Evolutionary conservation across 2,888 invertebrate genomes (phyloP).

Genomic region (Macaria notata): DNA sequence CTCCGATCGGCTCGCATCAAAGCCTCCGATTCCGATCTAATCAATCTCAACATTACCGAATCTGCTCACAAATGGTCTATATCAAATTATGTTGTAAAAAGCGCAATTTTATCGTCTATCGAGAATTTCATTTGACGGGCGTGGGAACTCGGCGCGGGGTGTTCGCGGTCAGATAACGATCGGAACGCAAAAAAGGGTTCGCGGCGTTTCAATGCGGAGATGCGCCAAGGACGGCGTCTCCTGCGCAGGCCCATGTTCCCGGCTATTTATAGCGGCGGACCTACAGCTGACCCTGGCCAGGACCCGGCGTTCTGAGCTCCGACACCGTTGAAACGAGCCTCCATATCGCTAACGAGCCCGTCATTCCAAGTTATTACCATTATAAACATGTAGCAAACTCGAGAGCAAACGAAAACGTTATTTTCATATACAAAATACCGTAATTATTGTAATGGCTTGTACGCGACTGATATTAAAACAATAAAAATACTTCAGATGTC

Average conservation of each 20-base stretch:
- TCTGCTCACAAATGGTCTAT: slow-evolving; percentile 45
- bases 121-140: slow-evolving; percentile 63
- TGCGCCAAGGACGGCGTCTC: slow-evolving; percentile 63
- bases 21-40: slow-evolving; percentile 30
- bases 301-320: slow-evolving; percentile 48
- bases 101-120: slow-evolving; percentile 65
- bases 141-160: slow-evolving; percentile 72
- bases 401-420: slow-evolving; percentile 22
- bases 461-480: slow-evolving; percentile 14
- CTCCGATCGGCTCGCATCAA: slow-evolving; percentile 31
- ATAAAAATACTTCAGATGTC: slow-evolving; percentile 19
- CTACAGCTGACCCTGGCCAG: slow-evolving; percentile 58
- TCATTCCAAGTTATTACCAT: slow-evolving; percentile 38
- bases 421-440: slow-evolving; percentile 25
- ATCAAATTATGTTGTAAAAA: slow-evolving; percentile 64
- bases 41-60: slow-evolving; percentile 27
- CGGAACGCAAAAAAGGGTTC: slow-evolving; percentile 77
- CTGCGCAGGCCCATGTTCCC: slow-evolving; percentile 53
- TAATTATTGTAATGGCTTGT: slow-evolving; percentile 29
- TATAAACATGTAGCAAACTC: slow-evolving; percentile 33
- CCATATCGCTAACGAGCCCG: slow-evolving; percentile 46
- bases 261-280: slow-evolving; percentile 78
- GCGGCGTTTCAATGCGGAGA: slow-evolving; percentile 57
- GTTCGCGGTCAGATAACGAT: slow-evolving; percentile 77
- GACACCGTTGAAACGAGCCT: slow-evolving; percentile 37